Conservation (phyloP, 2,888 invertebrate genomes). For the Sicus ferrugineus region DNA sequence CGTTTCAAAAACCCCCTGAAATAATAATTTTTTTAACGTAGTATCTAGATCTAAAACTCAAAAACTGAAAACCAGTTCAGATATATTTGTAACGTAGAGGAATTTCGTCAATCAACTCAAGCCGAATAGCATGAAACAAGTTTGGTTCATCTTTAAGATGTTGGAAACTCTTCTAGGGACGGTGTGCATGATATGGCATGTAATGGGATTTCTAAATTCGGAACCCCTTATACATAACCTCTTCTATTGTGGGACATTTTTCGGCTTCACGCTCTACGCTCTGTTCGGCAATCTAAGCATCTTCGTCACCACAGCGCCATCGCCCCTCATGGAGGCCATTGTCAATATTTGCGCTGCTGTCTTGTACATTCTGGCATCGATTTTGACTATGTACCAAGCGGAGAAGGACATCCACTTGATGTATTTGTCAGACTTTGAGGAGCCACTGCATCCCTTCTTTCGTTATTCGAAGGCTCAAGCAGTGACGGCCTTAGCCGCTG, state of each 20-base stretch:
- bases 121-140: conserved; percentile 46
- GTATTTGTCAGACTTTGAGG: conserved; percentile 46
- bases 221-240: conserved; percentile 49
- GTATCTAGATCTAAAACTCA: too few species aligned
- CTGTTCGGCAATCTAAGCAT: conserved; percentile 48
- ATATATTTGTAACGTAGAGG: conserved; percentile 15
- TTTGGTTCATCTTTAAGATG: conserved; percentile 51
- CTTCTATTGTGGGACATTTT: conserved; percentile 52
- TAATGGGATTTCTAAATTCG: conserved; percentile 47
- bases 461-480: conserved; percentile 50
- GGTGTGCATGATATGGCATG: conserved; percentile 48
- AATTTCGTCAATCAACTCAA: background rate
- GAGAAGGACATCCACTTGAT: conserved; percentile 51
- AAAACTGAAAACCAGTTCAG: conserved; percentile 17
- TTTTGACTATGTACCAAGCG: conserved; percentile 51
- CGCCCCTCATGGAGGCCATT: conserved; percentile 46
- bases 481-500: conserved; percentile 47
- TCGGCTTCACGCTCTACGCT: conserved; percentile 48
- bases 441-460: conserved; percentile 49
- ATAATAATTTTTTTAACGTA: too few species aligned
- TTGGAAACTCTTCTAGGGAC: conserved; percentile 45
- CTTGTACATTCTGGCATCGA: conserved; percentile 43
- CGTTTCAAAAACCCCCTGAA: too few species aligned
- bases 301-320: conserved; percentile 37
- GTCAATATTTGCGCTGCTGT: conserved; percentile 40